Evolutionary conservation across 2,797 vertebrate species (phyloP).

Genomic region (Limosa lapponica): DNA sequence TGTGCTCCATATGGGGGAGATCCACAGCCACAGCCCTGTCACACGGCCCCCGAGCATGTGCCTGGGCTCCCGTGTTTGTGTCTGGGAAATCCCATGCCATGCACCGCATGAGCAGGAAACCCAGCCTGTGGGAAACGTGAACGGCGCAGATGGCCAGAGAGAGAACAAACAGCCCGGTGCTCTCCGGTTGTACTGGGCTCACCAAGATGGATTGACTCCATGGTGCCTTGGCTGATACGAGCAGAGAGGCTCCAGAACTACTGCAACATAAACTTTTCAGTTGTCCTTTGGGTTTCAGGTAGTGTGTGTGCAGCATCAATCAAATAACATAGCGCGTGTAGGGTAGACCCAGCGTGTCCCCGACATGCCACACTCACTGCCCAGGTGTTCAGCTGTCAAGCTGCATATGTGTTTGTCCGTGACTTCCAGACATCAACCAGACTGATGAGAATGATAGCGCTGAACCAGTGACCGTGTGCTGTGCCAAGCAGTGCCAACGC

Average conservation of each 20-base stretch:
- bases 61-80: constrained; percentile 51
- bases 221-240: background rate
- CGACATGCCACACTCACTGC: background rate
- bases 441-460: constrained; percentile 29
- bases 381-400: constrained; percentile 56
- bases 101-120: background rate
- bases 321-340: background rate
- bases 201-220: background rate
- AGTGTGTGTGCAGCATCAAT: background rate
- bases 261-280: background rate
- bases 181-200: background rate
- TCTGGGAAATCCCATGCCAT: constrained; percentile 65
- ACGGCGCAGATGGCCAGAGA: background rate
- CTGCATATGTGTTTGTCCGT: background rate
- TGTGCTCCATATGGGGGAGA: constrained; percentile 64
- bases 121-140: constrained; percentile 15
- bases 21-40: constrained; percentile 32
- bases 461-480: constrained; percentile 2
- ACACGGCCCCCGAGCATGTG: constrained; percentile 12
- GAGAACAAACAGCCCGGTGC: background rate
- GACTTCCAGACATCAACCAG: constrained; percentile 43
- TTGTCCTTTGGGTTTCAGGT: background rate
- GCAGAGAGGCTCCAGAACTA: background rate
- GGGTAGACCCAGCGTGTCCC: background rate
- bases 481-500: background rate